Conservation (phyloP, 2,113 vertebrate genomes). For the Pachyramphus minor region DNA sequence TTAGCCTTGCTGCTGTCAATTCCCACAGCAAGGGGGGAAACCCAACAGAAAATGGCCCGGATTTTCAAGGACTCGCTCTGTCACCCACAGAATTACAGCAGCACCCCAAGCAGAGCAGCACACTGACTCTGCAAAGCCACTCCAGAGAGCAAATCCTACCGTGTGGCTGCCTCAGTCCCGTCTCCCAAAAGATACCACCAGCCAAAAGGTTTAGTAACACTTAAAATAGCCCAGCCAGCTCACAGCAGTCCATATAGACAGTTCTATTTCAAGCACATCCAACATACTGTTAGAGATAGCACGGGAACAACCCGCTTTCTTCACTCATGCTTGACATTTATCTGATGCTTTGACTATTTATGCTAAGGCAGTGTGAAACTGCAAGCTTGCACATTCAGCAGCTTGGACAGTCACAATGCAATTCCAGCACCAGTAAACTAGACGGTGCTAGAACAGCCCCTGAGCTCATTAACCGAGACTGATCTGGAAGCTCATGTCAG, state of each 20-base stretch:
- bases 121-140: background rate
- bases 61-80: background rate
- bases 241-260: conserved; percentile 27
- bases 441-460: background rate
- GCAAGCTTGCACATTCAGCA: conserved; percentile 42
- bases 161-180: background rate
- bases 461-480: rapidly evolving
- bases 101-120: background rate
- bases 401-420: background rate
- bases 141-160: conserved; percentile 15
- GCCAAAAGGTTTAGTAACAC: conserved; percentile 41
- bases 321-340: conserved; percentile 48
- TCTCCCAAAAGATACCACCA: conserved; percentile 28
- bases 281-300: conserved; percentile 32
- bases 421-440: background rate
- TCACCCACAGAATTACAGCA: background rate
- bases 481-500: background rate
- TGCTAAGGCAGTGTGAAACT: background rate
- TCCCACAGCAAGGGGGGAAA: background rate
- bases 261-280: conserved; percentile 61
- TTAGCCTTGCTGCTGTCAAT: background rate
- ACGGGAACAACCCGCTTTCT: conserved; percentile 1
- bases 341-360: conserved; percentile 22
- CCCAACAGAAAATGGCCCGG: background rate
- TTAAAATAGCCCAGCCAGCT: conserved; percentile 60